Evolutionary conservation across 2,113 vertebrate species (phyloP).

Genomic region (Phylloscopus trochilus): DNA sequence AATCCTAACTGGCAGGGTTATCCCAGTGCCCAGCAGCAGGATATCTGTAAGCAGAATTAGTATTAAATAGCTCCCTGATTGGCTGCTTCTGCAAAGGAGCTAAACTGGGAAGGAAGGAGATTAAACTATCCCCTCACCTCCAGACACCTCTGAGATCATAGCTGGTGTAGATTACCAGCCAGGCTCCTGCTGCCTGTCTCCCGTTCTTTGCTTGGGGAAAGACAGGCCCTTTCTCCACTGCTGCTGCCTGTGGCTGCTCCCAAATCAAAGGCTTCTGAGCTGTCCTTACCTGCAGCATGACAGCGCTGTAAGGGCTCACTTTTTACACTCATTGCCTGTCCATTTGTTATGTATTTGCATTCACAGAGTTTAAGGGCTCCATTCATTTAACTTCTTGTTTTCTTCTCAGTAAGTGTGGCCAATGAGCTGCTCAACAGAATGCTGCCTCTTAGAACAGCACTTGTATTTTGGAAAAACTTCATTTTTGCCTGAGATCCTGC

Average conservation of each 20-base stretch:
- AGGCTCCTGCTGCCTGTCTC: not conserved
- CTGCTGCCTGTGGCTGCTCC: not conserved
- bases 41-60: constrained; percentile 29
- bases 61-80: not conserved
- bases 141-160: not conserved
- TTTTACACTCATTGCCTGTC: not conserved
- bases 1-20: not conserved
- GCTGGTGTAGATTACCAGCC: not conserved
- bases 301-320: not conserved
- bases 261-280: not conserved
- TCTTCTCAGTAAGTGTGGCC: not conserved
- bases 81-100: constrained; percentile 21
- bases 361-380: not conserved
- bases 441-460: not conserved
- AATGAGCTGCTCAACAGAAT: not conserved
- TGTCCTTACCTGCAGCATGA: not conserved
- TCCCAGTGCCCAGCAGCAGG: not conserved
- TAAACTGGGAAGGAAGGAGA: constrained; percentile 24
- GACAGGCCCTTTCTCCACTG: not conserved
- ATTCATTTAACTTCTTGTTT: not conserved
- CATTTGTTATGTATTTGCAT: not conserved
- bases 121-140: constrained; percentile 23
- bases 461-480: not conserved
- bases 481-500: not conserved
- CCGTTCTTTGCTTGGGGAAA: not conserved